Conservation (phyloP, 2,888 invertebrate genomes). For the Aphodius granarius region DNA sequence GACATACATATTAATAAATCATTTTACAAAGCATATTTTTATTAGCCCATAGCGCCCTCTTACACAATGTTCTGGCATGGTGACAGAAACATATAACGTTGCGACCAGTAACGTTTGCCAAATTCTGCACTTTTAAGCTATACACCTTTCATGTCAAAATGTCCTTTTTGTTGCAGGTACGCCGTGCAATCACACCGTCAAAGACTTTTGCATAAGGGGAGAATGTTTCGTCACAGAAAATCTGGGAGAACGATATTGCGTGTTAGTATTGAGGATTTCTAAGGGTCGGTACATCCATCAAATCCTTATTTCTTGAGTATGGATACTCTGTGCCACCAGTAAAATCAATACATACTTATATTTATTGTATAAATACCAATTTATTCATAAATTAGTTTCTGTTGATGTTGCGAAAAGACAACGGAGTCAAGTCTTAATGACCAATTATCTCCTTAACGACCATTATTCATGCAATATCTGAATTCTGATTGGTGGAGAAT, state of each 20-base stretch:
- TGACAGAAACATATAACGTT: conserved; percentile 27
- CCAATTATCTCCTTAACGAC: no score
- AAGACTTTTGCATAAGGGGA: conserved; percentile 83
- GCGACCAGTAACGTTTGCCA: conserved; percentile 7
- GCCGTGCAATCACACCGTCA: conserved; percentile 40
- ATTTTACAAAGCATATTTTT: neutral
- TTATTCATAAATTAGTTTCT: no score
- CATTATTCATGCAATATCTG: no score
- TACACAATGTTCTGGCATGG: conserved; percentile 38
- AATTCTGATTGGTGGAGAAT: no score
- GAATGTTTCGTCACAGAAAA: conserved; percentile 80
- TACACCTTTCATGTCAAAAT: neutral
- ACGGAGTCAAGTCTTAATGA: no score
- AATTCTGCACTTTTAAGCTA: conserved; percentile 17
- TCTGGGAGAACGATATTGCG: conserved; percentile 81
- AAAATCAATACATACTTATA: no score
- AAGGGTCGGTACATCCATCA: neutral
- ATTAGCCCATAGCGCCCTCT: conserved; percentile 27
- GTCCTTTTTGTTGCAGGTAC: conserved; percentile 23
- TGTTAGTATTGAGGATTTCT: conserved; percentile 65
- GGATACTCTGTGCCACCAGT: no score
- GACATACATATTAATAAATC: neutral
- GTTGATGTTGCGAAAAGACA: no score
- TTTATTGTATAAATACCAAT: no score
- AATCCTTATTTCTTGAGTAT: neutral